Evolutionary conservation across 2,113 vertebrate species (phyloP), one percentile per base, ranked within the genome.

Genomic region (Danionella cerebrum): DNA sequence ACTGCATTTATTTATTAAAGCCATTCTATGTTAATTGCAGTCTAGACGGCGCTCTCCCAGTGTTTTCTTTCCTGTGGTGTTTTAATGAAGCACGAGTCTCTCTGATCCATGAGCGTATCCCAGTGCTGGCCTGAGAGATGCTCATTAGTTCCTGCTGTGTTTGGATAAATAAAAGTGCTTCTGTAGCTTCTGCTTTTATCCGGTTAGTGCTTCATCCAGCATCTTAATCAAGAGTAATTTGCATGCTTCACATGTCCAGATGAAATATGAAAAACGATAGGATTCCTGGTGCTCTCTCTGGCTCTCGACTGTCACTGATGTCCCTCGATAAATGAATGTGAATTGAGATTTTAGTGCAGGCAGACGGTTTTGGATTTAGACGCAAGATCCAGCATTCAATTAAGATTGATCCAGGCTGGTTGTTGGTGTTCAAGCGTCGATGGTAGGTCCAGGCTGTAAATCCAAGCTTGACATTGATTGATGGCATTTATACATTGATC

Each of bases 141-240:
- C 31, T 55, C 57, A 35, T 57, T 50, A 67, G 58, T 47, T 45
- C 42, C 44, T 58, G 39, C 19, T 11, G 36, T 64, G 41, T 67
- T 65, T 68, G 39, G 42, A 67, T 76, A 76, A 66, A 74, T 74
- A 72, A 71, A 69, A 33, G 42, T 11, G 18, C 33, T 71, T 60
- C 57, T 51, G 44, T 74, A 39, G 24, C 65, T 25, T 69, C 16
- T 29, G 52, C 67, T 57, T 67, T 48, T 60, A 71, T 59, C 19
- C 16, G 13, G 13, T 54, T 60, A 19, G n/a, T 13, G 31, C 27
- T 41, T 65, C 11, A 45, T 52, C 25, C 59, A n/a, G 24, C 27
- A 18, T 27, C 65, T 48, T 62, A 64, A 70, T 70, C 45, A 38
- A 53, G 44, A 24, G 41, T 59, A 27, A 50, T 53, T 69, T 54